phyloP scores from a whole-genome alignment of 2,113 vertebrate genomes.

The Axis porcinus region DNA sequence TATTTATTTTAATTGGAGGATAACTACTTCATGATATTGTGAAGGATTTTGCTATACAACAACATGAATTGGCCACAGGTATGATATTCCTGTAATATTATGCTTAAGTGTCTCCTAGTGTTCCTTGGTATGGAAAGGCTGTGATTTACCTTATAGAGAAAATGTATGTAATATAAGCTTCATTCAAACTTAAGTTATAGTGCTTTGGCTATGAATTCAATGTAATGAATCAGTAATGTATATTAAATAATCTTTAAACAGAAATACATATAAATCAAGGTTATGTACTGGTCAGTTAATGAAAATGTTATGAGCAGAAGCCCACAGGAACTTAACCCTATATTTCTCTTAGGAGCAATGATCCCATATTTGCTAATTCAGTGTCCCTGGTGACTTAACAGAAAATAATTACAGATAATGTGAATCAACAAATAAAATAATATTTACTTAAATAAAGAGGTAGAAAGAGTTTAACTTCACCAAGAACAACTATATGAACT shows the following conservation, averaged over 20 bases:
- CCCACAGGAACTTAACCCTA: neutral
- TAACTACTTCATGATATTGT: neutral
- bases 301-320: neutral
- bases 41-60: neutral
- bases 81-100: neutral
- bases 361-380: neutral
- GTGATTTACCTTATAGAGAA: neutral
- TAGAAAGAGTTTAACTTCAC: neutral
- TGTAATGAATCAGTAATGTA: neutral
- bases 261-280: neutral
- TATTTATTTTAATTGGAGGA: neutral
- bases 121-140: neutral
- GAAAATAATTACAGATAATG: neutral
- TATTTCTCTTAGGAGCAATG: neutral
- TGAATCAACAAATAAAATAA: neutral
- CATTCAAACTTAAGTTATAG: neutral
- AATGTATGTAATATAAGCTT: neutral
- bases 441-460: neutral
- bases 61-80: neutral
- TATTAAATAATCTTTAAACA: neutral
- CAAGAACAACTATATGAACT: neutral
- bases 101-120: neutral
- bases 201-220: neutral
- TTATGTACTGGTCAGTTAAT: neutral
- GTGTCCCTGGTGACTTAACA: neutral